Evolutionary conservation across 2,797 vertebrate genomes (phyloP).

Genomic region (Menidia menidia): DNA sequence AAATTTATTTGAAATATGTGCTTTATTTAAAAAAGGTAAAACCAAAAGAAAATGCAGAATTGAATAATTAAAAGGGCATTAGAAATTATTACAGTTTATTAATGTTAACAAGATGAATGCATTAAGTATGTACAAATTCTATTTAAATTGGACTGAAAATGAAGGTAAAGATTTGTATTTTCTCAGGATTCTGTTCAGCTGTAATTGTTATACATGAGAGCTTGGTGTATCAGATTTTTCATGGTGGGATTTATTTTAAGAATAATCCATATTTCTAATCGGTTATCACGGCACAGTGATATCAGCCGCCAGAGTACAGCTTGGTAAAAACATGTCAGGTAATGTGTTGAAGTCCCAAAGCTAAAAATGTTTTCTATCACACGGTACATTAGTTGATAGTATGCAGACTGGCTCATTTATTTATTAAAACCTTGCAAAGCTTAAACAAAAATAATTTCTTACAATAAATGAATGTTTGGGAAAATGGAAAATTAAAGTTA

Average conservation of each 20-base stretch:
- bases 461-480: no score
- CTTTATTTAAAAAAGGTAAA: no score
- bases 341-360: no score
- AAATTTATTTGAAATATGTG: no score
- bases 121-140: neutral
- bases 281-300: no score
- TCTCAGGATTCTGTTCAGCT: slow-evolving; percentile 2
- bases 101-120: neutral
- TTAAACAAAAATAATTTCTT: neutral
- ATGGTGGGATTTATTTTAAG: neutral
- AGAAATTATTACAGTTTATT: neutral
- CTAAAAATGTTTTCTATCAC: no score
- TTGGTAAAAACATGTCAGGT: no score
- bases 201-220: neutral
- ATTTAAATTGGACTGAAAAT: neutral
- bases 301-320: no score
- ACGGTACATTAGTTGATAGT: no score
- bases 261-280: no score
- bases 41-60: neutral
- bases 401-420: no score
- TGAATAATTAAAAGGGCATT: neutral
- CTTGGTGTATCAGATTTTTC: neutral
- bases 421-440: no score
- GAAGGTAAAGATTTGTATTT: neutral
- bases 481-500: neutral